Evolutionary conservation across 2,888 invertebrate genomes (phyloP).

Genomic region (Hofmannophila pseudospretella): DNA sequence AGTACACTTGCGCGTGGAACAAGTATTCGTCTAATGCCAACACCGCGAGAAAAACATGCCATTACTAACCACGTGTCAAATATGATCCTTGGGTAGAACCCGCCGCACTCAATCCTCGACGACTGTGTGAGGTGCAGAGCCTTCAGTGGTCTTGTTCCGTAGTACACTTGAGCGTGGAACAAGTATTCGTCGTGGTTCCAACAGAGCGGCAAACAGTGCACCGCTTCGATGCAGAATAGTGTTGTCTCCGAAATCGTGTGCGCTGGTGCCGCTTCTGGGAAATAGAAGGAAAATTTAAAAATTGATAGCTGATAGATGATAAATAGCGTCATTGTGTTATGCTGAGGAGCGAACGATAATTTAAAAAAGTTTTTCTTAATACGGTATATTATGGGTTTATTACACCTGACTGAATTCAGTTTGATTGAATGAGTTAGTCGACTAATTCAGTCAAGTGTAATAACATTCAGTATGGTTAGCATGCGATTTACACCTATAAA

Average conservation of each 20-base stretch:
- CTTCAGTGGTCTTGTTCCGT: conserved; percentile 88
- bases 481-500: too few species aligned
- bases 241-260: conserved; percentile 86
- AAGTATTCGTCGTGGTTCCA: conserved; percentile 93
- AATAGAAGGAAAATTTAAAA: too few species aligned
- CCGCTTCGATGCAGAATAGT: conserved; percentile 88
- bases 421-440: too few species aligned
- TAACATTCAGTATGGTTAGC: too few species aligned
- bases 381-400: too few species aligned
- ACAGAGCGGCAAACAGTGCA: conserved; percentile 85
- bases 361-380: too few species aligned
- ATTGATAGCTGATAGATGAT: too few species aligned
- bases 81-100: conserved; percentile 88
- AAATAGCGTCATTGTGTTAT: too few species aligned
- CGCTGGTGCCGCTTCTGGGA: conserved; percentile 81
- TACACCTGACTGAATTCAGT: too few species aligned
- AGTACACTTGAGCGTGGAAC: conserved; percentile 90
- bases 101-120: conserved; percentile 81
- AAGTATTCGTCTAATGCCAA: conserved; percentile 93
- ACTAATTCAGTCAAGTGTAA: too few species aligned
- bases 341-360: too few species aligned
- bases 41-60: too few species aligned
- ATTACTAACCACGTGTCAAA: conserved; percentile 93
- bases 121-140: conserved; percentile 84
- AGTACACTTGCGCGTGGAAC: conserved; percentile 90